phyloP scores from a whole-genome alignment of 2,113 vertebrate species.

The Halcyon malimbica region DNA sequence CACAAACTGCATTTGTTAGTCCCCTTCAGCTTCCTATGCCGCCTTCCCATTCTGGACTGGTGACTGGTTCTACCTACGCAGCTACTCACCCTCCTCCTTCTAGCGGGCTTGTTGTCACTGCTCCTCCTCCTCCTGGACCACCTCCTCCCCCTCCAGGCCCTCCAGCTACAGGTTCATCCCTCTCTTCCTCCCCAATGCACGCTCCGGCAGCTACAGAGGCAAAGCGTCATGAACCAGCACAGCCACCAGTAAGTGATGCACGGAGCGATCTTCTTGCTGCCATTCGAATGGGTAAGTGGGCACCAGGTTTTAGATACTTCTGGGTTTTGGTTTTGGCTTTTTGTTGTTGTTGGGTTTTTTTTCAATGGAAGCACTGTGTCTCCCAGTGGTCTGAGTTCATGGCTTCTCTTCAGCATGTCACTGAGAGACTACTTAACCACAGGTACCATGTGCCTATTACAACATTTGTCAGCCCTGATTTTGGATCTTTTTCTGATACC shows the following conservation, averaged over 20 bases:
- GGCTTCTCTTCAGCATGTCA: background rate
- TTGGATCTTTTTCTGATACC: background rate
- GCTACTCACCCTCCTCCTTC: slow-evolving; percentile 78
- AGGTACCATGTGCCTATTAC: background rate
- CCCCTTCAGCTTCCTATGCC: slow-evolving; percentile 85
- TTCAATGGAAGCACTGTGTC: background rate
- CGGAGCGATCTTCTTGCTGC: slow-evolving; percentile 96
- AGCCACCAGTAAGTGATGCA: slow-evolving; percentile 82
- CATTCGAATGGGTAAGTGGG: slow-evolving; percentile 93
- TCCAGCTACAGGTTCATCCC: slow-evolving; percentile 77
- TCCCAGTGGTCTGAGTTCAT: background rate
- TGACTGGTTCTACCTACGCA: slow-evolving; percentile 70
- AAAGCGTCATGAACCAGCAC: slow-evolving; percentile 68
- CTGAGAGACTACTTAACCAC: background rate
- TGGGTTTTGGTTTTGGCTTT: background rate
- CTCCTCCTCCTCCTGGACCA: slow-evolving; percentile 87
- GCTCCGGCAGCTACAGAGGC: slow-evolving; percentile 61
- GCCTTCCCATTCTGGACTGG: slow-evolving; percentile 72
- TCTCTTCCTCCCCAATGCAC: slow-evolving; percentile 85
- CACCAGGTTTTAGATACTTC: background rate
- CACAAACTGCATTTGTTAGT: slow-evolving; percentile 92
- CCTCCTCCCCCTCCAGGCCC: slow-evolving; percentile 88
- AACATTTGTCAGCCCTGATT: background rate
- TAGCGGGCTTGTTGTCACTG: slow-evolving; percentile 76
- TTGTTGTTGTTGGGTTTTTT: too few species aligned